Percentiles rank a stretch among this genome's conserved stretches.
phyloP scores from a whole-genome alignment of 2,113 vertebrate genomes.

The Gymnorhina tibicen region DNA sequence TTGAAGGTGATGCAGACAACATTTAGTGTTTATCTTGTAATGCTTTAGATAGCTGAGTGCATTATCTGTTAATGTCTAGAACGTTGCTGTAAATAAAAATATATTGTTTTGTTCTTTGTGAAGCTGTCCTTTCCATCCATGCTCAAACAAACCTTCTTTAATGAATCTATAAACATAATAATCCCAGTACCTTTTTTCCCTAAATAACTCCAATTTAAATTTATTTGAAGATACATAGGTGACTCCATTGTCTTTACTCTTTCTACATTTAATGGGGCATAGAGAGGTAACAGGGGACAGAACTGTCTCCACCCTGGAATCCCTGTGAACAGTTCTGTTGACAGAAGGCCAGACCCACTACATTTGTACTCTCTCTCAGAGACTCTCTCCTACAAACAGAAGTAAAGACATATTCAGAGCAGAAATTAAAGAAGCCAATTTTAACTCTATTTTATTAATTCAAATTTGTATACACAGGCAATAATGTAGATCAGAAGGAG shows the following conservation, averaged over 20 bases:
- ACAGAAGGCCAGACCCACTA: not conserved
- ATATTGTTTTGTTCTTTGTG: not conserved
- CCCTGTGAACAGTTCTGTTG: not conserved
- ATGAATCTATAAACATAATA: not conserved
- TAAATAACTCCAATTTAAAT: not conserved
- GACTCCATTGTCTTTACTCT: not conserved
- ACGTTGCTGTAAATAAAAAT: not conserved
- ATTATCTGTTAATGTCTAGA: not conserved
- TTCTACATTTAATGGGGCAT: not conserved
- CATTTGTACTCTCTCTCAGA: not conserved
- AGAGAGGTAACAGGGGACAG: not conserved
- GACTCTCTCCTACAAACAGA: not conserved
- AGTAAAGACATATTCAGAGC: not conserved
- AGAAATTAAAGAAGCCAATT: not conserved
- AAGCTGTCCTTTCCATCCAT: not conserved
- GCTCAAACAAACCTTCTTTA: not conserved
- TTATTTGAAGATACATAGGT: not conserved
- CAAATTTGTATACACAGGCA: not conserved
- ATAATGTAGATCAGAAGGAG: not conserved
- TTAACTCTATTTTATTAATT: not conserved
- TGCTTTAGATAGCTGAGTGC: not conserved
- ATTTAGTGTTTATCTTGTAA: not conserved
- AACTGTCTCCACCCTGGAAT: not conserved
- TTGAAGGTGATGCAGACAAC: not conserved
- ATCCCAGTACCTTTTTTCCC: not conserved